Base-by-base conservation (phyloP, 2,113 vertebrate species). In the Micromys minutus region DNA sequence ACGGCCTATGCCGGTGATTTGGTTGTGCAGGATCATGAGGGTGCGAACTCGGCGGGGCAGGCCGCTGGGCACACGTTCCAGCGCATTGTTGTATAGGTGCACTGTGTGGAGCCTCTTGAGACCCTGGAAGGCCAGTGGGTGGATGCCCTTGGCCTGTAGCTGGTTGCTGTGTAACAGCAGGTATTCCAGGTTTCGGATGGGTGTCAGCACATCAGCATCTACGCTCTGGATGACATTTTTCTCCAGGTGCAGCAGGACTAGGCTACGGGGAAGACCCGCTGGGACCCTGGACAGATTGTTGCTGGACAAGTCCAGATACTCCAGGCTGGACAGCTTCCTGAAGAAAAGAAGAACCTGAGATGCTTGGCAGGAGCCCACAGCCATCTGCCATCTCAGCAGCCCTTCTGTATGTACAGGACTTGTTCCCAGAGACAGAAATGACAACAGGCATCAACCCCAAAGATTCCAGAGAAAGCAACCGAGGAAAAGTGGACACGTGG, bases 41-140 rank as follows among this genome's bases (percentile, higher is more conserved):
- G 99, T 99, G 98, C 99, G 99, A 92, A 99, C 99, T 0, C 99
- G 97, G 6, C 99, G 99, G 12, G 99, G 99, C 91, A 99, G 98
- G 59, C 99, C 99, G 0, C 99, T 98, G 87, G 99, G 99, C 94
- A 99, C 99, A 1, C 98, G 98, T 96, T 99, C 99, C 95, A 99
- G 98, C 69, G 99, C 97, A 83, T 99, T 99, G 98, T 99, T 99
- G 98, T 99, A 99, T 98, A 99, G 98, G 96, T 99, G 99, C 83
- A 99, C 98, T 0, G 99, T 99, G 98, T 99, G 99, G 59, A 99
- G 98, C 95, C 99, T 99, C 98, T 99, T 99, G 96, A 99, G 98
- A 50, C 99, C 99, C 12, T 99, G 99, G 98, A 99, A 99, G 89
- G 99, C 99, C 72, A 96, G 90, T 0, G 99, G 99, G 95, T 99